Base-by-base conservation (phyloP, 2,113 vertebrate genomes). In the Ceyx margarethae region DNA sequence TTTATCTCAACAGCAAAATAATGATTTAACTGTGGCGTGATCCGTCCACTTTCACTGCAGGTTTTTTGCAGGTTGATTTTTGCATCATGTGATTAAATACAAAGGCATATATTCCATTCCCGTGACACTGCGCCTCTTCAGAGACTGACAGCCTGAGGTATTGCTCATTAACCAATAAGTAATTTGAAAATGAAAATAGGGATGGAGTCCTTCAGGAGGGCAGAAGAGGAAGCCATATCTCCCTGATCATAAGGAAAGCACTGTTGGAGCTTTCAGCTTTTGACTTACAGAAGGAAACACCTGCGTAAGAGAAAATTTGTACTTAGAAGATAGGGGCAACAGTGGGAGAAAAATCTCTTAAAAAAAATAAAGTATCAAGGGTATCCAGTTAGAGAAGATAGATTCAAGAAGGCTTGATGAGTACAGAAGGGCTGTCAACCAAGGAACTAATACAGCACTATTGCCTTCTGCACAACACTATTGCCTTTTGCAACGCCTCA, bases 81-180 rank as follows among this genome's bases (percentile, higher is more conserved):
- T 92, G 58, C 10, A 69, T 66, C 14, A 2, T 85, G 29, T 91
- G 72, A 90, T 87, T 93, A 93, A 95, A 93, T 64, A 88, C 61
- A 64, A 48, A 77, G 57, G 29, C 53, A 71, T 22, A 80, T 83
- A 90, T 71, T 94, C 80, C 29, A 33, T 60, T 43, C 56, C 54
- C 71, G 53, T 86, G 81, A 89, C 77, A 84, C 16, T 81, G 29
- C 85, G 65, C 37, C 53, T 83, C 17, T 84, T 86, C 57, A 78
- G 69, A 92, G 89, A 90, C 6, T 90, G 93, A 90, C 93, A 95
- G 93, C 74, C 81, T 68, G 61, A 92, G 81, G 65, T 92, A 29
- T 69, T 94, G 57, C 74, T 95, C 74, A 89, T 93, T 86, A 93
- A 90, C 65, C 56, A 90, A 91, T 65, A 93, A 88, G 85, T 82